phyloP scores from a whole-genome alignment of 2,797 vertebrate species.

The Ispidina picta region DNA sequence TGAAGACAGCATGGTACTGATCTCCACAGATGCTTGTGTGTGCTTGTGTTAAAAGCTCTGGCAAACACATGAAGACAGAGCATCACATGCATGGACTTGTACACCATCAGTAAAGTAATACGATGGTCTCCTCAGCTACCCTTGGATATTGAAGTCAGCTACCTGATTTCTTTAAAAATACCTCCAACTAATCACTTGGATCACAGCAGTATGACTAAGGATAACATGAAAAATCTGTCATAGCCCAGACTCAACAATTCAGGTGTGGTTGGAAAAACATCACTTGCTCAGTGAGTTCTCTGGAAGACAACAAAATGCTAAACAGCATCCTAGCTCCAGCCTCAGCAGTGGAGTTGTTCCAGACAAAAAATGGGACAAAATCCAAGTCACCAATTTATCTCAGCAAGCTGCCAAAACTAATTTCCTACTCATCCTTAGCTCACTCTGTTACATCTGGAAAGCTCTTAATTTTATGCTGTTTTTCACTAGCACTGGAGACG shows the following conservation, averaged over 20 bases:
- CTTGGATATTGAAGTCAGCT: background rate
- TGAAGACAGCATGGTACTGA: background rate
- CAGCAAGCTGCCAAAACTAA: constrained; percentile 30
- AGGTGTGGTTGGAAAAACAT: background rate
- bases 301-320: background rate
- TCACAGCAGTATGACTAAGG: background rate
- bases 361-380: background rate
- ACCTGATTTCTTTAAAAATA: background rate
- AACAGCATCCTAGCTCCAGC: background rate
- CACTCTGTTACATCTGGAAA: constrained; percentile 1
- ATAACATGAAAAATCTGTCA: background rate
- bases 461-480: background rate
- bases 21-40: background rate
- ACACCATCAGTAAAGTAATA: background rate
- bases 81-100: background rate
- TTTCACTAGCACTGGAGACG: background rate
- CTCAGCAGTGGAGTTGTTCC: constrained; percentile 17
- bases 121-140: background rate
- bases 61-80: background rate
- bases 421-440: constrained; percentile 20
- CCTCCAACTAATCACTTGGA: background rate
- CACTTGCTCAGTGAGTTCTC: background rate
- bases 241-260: background rate
- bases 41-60: background rate
- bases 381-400: constrained; percentile 10